phyloP scores from a whole-genome alignment of 2,888 invertebrate species.

The Mechanitis messenoides region DNA sequence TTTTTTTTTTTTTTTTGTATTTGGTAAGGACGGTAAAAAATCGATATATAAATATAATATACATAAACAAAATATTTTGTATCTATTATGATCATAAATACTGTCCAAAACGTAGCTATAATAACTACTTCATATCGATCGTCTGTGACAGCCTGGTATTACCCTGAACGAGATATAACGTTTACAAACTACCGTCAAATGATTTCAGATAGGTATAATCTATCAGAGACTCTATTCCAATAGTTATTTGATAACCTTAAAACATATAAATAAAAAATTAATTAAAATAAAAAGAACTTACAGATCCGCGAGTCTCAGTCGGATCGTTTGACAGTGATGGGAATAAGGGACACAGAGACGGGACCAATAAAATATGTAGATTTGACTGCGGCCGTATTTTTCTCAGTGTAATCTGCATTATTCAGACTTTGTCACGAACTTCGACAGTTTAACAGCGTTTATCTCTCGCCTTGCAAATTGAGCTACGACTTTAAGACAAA shows the following conservation, averaged over 20 bases:
- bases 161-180: no score
- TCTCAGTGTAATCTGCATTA: constrained; percentile 76
- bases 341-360: constrained; percentile 59
- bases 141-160: no score
- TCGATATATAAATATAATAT: no score
- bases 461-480: constrained; percentile 77
- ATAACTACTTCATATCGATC: no score
- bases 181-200: no score
- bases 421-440: constrained; percentile 77
- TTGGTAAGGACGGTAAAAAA: no score
- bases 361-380: constrained; percentile 76
- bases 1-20: no score
- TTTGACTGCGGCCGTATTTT: constrained; percentile 75
- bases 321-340: constrained; percentile 47
- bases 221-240: no score
- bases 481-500: constrained; percentile 77
- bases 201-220: no score
- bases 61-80: no score
- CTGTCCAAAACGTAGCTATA: no score
- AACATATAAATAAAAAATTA: not conserved
- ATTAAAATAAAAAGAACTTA: constrained; percentile 1
- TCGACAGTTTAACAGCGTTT: constrained; percentile 78
- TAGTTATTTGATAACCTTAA: not conserved
- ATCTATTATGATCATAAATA: no score
- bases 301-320: constrained; percentile 26